Base-by-base conservation (phyloP, 92 coral and sea anemone species). In the Phenganax subtilis region DNA sequence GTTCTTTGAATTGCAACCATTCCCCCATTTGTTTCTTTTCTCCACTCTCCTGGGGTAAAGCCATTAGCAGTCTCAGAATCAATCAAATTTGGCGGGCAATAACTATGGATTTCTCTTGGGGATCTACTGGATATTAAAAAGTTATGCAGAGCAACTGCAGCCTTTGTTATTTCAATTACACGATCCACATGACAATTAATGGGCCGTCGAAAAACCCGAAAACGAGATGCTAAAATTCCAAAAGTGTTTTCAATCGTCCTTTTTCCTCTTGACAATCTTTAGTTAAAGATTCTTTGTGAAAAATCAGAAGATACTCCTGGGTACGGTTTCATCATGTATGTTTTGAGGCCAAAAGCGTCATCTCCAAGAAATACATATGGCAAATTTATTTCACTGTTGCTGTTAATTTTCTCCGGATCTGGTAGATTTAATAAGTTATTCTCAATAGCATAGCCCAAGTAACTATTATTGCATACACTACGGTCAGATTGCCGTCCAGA, bases 291-390 rank as follows among this genome's bases (percentile, higher is more conserved):
- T 31, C 75, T 71, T 53, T 12, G 55, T 71, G 55, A 12, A 37
- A 37, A 5, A 71, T 71, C 76, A 3, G 55, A 47, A 44, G 55
- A 17, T 71, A 55, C 55, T 71, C 56, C 55, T 71, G 76, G 55
- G 17, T 51, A 71, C 55, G 56, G 76, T 53, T 71, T 71, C 76
- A 71, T 71, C 76, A 71, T 71, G 57, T 31, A 20, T 71, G 55
- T 71, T 71, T 71, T 71, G 25, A 71, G 57, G 29, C 55, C 55
- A 51, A 71, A 71, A 51, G 75, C 75, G 47, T 71, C 76, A 71
- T 71, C 76, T 37, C 76, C 76, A 12, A 71, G 76, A 9, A 71
- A 71, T 12, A 71, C 57, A 71, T 71, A 71, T 8, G 76, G 76
- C 76, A 71, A 47, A 3, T 0, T 9, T 37, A 47, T 3, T 7